These are phyloP conservation scores for Psammodynastes pulverulentus DNA, from an alignment of 2,113 vertebrate genomes.

Conservation along the genomic window DNA sequence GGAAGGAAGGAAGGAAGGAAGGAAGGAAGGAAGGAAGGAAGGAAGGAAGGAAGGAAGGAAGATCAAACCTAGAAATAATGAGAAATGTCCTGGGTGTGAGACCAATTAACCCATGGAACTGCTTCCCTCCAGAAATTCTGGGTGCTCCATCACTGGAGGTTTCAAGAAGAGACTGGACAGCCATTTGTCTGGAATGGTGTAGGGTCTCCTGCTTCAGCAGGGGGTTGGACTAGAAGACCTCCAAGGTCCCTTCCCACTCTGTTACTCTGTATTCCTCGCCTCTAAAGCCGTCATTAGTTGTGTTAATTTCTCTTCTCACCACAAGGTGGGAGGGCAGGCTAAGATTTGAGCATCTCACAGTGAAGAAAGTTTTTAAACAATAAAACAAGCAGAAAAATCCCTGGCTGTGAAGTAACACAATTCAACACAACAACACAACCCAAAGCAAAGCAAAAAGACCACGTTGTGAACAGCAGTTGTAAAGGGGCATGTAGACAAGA, in stretches of 20 bases:
- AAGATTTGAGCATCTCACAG: background rate
- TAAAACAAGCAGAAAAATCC: background rate
- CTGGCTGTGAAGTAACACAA: background rate
- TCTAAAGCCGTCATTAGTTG: too few species aligned
- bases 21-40: too few species aligned
- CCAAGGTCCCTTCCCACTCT: background rate
- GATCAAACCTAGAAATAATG: too few species aligned
- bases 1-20: too few species aligned
- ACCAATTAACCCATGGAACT: too few species aligned
- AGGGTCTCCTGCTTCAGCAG: background rate
- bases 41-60: too few species aligned
- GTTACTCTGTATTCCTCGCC: background rate
- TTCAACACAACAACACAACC: background rate
- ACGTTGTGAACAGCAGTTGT: background rate
- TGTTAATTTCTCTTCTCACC: background rate
- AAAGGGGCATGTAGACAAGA: too few species aligned
- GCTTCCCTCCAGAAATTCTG: too few species aligned
- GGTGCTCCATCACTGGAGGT: too few species aligned
- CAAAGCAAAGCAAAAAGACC: background rate
- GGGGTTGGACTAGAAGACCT: background rate
- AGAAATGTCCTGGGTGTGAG: too few species aligned
- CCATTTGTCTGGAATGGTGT: too few species aligned
- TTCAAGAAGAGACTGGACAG: too few species aligned
- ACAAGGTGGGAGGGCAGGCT: background rate
- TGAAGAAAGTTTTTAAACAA: background rate